phyloP scores from a whole-genome alignment of 2,113 vertebrate genomes.

The Aix galericulata region DNA sequence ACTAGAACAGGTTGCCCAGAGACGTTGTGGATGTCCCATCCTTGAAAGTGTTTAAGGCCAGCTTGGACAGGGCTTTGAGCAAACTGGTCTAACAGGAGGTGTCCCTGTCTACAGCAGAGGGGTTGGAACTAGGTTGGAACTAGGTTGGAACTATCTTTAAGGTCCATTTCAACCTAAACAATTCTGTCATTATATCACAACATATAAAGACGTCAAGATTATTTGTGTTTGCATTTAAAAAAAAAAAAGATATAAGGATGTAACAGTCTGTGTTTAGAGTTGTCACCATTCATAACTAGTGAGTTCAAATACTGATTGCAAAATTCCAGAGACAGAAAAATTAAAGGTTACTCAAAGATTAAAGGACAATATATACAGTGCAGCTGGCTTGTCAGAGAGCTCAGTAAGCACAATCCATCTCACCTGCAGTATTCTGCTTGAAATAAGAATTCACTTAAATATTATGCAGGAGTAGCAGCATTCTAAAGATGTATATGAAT shows the following conservation, averaged over 20 bases:
- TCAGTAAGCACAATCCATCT: not conserved
- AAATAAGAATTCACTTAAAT: not conserved
- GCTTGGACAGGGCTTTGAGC: no score
- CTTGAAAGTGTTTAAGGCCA: no score
- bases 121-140: no score
- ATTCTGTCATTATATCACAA: not conserved
- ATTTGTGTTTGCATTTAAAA: not conserved
- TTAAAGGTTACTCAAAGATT: not conserved
- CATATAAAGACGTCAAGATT: not conserved
- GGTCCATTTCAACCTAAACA: no score
- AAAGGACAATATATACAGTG: not conserved
- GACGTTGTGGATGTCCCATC: no score
- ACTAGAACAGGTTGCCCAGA: no score
- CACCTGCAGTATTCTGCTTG: not conserved
- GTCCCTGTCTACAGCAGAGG: no score
- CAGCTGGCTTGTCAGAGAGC: not conserved
- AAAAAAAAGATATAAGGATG: not conserved
- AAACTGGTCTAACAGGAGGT: no score
- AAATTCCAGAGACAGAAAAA: not conserved
- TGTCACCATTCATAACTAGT: not conserved
- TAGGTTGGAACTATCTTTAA: no score
- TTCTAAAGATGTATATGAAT: not conserved
- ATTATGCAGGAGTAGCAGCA: not conserved
- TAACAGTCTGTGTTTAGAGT: not conserved
- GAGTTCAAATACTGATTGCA: not conserved